Evolutionary conservation across 2,113 vertebrate species (phyloP).

Genomic region (Noctilio leporinus): DNA sequence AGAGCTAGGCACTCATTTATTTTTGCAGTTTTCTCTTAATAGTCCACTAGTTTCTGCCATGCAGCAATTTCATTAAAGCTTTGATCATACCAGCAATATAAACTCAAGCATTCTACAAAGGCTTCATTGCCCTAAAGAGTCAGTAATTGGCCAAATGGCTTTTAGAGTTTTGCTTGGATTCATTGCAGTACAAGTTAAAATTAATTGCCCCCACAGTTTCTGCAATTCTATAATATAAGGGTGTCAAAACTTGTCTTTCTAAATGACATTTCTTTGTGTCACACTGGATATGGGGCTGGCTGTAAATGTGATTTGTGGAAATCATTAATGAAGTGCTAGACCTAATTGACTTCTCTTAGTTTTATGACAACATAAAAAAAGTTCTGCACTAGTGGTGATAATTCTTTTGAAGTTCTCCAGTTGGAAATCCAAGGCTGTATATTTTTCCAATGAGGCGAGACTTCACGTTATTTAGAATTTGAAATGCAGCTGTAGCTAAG

Average conservation of each 20-base stretch:
- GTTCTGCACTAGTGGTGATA: constrained; percentile 72
- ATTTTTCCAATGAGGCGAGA: constrained; percentile 53
- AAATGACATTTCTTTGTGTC: constrained; percentile 71
- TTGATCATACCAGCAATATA: constrained; percentile 72
- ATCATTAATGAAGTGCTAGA: constrained; percentile 81
- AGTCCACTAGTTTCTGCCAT: constrained; percentile 72
- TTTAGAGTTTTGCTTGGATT: constrained; percentile 79
- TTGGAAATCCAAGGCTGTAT: constrained; percentile 50
- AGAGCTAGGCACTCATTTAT: constrained; percentile 74
- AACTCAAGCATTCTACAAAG: constrained; percentile 71
- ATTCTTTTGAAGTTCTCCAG: constrained; percentile 70
- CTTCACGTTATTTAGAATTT: constrained; percentile 44
- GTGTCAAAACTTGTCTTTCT: constrained; percentile 78
- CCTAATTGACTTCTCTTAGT: constrained; percentile 82
- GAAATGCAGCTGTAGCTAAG: not conserved
- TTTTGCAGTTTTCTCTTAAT: constrained; percentile 77
- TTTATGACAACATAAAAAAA: constrained; percentile 80
- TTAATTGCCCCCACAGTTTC: constrained; percentile 80
- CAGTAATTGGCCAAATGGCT: constrained; percentile 78
- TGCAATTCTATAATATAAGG: constrained; percentile 68
- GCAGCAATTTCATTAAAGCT: constrained; percentile 77
- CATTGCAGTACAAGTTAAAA: constrained; percentile 79
- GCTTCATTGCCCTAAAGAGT: constrained; percentile 77
- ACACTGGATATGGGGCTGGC: constrained; percentile 70
- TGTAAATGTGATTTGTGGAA: constrained; percentile 84